These are phyloP conservation scores for Hyperoplus lanceolatus DNA, from an alignment of 2,797 vertebrate species.

Conservation along the genomic window DNA sequence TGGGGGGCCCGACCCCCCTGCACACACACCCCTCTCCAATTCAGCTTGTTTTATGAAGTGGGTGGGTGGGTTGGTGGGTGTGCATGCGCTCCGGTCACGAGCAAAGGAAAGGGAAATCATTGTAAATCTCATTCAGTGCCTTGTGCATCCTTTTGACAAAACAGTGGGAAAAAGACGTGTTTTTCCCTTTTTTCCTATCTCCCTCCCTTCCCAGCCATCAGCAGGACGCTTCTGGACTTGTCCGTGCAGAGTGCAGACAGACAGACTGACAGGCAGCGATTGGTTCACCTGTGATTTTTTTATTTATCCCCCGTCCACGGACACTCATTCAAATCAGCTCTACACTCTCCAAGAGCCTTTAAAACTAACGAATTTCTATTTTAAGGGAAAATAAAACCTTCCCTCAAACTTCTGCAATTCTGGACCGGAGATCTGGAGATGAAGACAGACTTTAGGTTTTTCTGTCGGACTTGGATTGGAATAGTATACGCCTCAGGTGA, in stretches of 20 bases:
- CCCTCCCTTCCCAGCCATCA: conserved; percentile 35
- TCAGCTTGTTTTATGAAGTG: conserved; percentile 75
- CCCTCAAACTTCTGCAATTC: conserved; percentile 59
- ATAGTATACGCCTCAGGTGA: conserved; percentile 87
- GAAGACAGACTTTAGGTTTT: conserved; percentile 85
- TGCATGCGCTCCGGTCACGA: conserved; percentile 79
- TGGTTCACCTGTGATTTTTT: conserved; percentile 76
- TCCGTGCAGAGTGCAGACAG: conserved; percentile 43
- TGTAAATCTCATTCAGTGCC: conserved; percentile 86
- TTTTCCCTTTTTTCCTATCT: conserved; percentile 10
- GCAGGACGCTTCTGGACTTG: conserved; percentile 59
- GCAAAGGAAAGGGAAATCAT: conserved; percentile 88
- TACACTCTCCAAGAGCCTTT: conserved; percentile 27
- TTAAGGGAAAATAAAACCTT: neutral
- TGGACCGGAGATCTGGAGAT: conserved; percentile 87
- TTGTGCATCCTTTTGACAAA: conserved; percentile 78
- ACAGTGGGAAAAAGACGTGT: conserved; percentile 50
- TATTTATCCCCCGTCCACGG: conserved; percentile 30
- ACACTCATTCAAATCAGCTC: conserved; percentile 49
- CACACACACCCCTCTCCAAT: conserved; percentile 23
- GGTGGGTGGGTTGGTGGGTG: conserved; percentile 69
- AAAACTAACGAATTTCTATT: conserved; percentile 23
- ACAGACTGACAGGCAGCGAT: conserved; percentile 42
- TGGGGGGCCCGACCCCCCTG: conserved; percentile 3
- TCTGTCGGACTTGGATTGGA: conserved; percentile 89